Conservation (phyloP, 2,113 vertebrate genomes). For the Ammodramus savannarum region DNA sequence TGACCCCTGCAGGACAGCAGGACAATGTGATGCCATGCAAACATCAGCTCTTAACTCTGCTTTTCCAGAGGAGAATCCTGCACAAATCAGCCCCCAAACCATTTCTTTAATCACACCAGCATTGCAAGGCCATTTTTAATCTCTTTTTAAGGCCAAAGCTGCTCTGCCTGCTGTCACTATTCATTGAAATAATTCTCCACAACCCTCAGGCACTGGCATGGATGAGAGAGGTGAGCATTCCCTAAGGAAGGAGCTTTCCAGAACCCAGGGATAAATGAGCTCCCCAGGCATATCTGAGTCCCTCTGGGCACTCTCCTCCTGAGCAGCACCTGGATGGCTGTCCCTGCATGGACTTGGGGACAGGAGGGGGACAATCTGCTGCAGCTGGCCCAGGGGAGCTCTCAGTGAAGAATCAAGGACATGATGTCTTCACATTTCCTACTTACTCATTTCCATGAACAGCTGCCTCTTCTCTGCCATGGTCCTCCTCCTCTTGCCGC, state of each 20-base stretch:
- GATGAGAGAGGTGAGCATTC: background rate
- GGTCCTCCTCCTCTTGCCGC: constrained; percentile 90
- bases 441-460: constrained; percentile 99
- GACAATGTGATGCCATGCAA: rapidly evolving
- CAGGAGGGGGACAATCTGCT: background rate
- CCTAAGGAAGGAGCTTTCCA: background rate
- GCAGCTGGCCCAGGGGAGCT: background rate
- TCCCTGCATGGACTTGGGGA: background rate
- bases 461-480: constrained; percentile 99
- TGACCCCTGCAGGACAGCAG: background rate
- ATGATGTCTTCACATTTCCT: background rate
- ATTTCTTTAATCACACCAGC: rapidly evolving
- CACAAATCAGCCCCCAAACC: rapidly evolving
- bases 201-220: rapidly evolving
- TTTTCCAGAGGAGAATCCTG: background rate
- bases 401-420: background rate
- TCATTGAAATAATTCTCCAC: background rate
- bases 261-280: rapidly evolving
- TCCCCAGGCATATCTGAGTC: background rate
- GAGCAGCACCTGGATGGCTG: background rate
- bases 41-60: background rate
- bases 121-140: rapidly evolving
- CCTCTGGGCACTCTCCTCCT: background rate
- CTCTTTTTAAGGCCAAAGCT: background rate
- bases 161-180: background rate